These are phyloP conservation scores for Corythornis leucogaster DNA, from an alignment of 2,797 vertebrate species.

Conservation along the genomic window DNA sequence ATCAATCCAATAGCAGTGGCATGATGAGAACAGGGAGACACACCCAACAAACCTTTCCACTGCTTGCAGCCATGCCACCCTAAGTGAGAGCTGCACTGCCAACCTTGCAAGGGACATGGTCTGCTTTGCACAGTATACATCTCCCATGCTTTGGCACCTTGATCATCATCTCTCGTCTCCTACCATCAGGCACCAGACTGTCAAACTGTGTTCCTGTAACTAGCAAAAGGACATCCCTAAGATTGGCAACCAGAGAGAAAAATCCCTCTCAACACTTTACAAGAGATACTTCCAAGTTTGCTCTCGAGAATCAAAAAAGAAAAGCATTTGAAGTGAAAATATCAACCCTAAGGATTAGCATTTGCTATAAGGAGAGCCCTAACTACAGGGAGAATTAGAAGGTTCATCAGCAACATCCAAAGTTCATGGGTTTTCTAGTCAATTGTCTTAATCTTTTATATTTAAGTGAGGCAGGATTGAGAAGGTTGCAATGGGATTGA, in stretches of 20 bases:
- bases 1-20: not conserved
- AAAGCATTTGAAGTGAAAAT: not conserved
- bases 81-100: not conserved
- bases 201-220: not conserved
- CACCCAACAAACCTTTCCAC: fast-evolving
- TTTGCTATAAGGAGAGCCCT: not conserved
- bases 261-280: not conserved
- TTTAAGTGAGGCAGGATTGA: not conserved
- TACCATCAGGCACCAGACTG: not conserved
- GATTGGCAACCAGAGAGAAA: not conserved
- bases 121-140: not conserved
- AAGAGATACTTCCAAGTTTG: not conserved
- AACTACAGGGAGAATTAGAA: not conserved
- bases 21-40: not conserved
- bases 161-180: not conserved
- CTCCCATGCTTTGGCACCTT: fast-evolving
- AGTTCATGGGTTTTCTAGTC: not conserved
- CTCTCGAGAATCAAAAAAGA: not conserved
- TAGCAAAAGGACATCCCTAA: not conserved
- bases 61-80: fast-evolving
- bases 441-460: not conserved
- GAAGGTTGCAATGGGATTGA: not conserved
- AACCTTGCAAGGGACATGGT: not conserved
- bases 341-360: not conserved
- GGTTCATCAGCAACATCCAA: not conserved